phyloP scores from a whole-genome alignment of 2,113 vertebrate species.

The Thomomys bottae region DNA sequence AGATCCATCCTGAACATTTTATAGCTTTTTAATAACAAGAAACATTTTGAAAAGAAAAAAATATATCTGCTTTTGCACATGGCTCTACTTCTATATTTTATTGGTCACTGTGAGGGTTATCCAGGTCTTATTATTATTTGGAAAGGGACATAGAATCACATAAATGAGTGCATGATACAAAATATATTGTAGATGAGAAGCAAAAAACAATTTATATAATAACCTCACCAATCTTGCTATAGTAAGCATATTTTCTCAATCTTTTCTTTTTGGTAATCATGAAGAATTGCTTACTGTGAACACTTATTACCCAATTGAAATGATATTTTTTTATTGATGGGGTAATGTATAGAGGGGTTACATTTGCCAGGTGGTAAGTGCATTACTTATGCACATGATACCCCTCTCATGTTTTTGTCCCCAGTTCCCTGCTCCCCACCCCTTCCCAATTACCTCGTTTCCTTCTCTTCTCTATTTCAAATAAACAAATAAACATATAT shows the following conservation, averaged over 20 bases:
- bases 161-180: background rate
- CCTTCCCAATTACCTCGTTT: too few relatives aligned
- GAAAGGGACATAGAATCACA: background rate
- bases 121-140: background rate
- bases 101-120: background rate
- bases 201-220: conserved; percentile 18
- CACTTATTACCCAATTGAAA: conserved; percentile 69
- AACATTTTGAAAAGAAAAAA: background rate
- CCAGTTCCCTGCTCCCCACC: too few relatives aligned
- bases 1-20: background rate
- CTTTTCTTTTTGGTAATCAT: conserved; percentile 59
- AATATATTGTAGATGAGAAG: background rate
- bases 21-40: background rate
- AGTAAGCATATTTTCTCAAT: conserved; percentile 63
- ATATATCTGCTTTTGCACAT: background rate
- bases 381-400: too few relatives aligned
- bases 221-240: conserved; percentile 8
- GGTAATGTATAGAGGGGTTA: too few relatives aligned
- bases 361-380: too few relatives aligned
- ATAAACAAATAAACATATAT: too few relatives aligned
- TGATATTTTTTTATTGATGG: conserved; percentile 62
- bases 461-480: too few relatives aligned
- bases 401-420: too few relatives aligned
- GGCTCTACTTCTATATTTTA: background rate
- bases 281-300: conserved; percentile 69